Base-by-base conservation (phyloP, 2,113 vertebrate species). In the Cyanoramphus novaezelandiae region DNA sequence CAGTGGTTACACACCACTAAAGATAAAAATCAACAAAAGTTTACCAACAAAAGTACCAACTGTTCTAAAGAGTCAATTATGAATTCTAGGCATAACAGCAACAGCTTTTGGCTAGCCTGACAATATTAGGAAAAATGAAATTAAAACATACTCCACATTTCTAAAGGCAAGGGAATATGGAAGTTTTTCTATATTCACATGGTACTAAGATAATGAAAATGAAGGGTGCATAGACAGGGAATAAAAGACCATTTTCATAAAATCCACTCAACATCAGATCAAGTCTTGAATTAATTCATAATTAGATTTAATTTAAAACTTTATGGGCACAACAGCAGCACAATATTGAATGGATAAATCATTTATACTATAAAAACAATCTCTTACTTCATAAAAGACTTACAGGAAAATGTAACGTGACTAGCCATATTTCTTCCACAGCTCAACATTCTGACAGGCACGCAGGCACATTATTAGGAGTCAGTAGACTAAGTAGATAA, bases 401-500 rank as follows among this genome's bases (percentile, higher is more conserved):
- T 84, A 90, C 8, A 41, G 78, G 92, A 97, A 96, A 96, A 96
- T 82, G 50, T 90, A 96, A 91, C 50, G 88, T 90, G 97, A 86
- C 62, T 95, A 81, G 71, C 46, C 20, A 37, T 83, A 95, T 63
- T 97, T 62, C 57, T 65, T 53, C 35, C 57, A 82, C 13, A 1
- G 95, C 89, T 83, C 33, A 85, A 82, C 15, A 39, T 72, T 95
- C 89, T 95, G 95, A 97, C 95, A 97, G 95, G 93, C 95, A 72
- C 15, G 31, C 88, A 93, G 93, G 86, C 96, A 96, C 88, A 84
- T 67, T 80, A 97, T 93, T 89, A 95, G 93, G 95, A 96, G 93
- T 93, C 74, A 97, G 52, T 50, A 88, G 65, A 80, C 83, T 93
- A 97, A 98, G 91, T 4, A 96, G 91, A 97, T 92, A 97, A 97